These are phyloP conservation scores for Drosophila nikananu DNA, from an alignment of 1,140 invertebrate genomes.

Conservation along the genomic window DNA sequence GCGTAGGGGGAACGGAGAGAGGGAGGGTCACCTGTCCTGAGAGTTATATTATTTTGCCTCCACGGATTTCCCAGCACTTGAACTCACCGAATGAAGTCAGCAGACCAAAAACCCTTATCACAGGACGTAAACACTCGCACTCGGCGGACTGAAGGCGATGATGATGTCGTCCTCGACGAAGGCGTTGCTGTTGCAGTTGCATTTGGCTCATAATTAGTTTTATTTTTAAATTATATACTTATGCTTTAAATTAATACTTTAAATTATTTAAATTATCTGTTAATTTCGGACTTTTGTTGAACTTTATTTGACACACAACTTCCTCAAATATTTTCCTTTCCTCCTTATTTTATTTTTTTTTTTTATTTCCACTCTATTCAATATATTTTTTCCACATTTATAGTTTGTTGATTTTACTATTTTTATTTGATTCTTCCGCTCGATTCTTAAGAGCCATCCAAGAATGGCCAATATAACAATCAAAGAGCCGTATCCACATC, in stretches of 20 bases:
- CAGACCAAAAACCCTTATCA: slow-evolving; percentile 84
- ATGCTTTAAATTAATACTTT: background rate
- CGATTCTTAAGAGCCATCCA: background rate
- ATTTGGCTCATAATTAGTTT: slow-evolving; percentile 57
- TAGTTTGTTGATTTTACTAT: background rate
- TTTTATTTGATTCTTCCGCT: background rate
- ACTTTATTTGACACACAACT: background rate
- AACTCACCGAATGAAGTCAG: slow-evolving; percentile 83
- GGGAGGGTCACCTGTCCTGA: slow-evolving; percentile 36
- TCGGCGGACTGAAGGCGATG: slow-evolving; percentile 70
- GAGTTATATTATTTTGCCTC: slow-evolving; percentile 50
- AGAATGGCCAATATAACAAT: slow-evolving; percentile 59
- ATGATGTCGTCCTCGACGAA: slow-evolving; percentile 58
- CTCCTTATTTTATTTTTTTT: background rate
- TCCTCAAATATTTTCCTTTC: background rate
- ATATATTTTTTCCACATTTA: background rate
- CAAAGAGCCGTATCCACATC: slow-evolving; percentile 48
- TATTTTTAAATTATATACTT: background rate
- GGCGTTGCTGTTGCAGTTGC: slow-evolving; percentile 62
- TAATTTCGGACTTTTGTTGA: background rate
- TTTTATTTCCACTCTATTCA: background rate
- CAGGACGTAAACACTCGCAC: slow-evolving; percentile 80
- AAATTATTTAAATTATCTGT: background rate
- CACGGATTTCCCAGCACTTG: slow-evolving; percentile 47
- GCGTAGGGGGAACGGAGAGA: background rate